phyloP scores from a whole-genome alignment of 2,113 vertebrate species.

The Alectura lathami region DNA sequence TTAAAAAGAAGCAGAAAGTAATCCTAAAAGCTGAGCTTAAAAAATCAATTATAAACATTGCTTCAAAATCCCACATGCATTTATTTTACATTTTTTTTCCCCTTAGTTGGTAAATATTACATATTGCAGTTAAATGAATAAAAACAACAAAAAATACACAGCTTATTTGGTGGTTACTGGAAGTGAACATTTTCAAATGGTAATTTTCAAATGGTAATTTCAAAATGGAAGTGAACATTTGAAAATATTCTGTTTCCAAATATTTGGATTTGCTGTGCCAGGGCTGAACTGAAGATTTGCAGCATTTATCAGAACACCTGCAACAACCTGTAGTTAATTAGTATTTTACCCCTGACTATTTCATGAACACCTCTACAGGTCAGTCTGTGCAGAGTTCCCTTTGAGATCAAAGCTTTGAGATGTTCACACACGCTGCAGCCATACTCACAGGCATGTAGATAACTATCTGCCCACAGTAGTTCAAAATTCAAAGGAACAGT shows the following conservation, averaged over 20 bases:
- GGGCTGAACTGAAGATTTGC: background rate
- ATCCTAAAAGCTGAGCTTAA: slow-evolving; percentile 58
- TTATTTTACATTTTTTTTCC: background rate
- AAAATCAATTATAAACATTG: slow-evolving; percentile 49
- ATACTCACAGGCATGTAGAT: background rate
- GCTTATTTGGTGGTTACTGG: background rate
- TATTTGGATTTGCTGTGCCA: background rate
- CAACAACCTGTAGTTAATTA: background rate
- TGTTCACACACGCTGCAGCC: background rate
- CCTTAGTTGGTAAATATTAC: background rate
- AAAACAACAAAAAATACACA: background rate
- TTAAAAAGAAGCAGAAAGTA: slow-evolving; percentile 36
- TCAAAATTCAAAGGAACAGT: background rate
- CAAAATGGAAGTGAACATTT: background rate
- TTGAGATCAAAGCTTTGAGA: background rate
- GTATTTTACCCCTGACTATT: background rate
- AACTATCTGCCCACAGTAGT: background rate
- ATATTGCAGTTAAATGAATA: background rate
- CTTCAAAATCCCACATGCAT: slow-evolving; percentile 2
- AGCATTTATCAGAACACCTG: background rate
- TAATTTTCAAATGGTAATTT: background rate
- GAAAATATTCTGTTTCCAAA: background rate
- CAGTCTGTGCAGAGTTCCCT: background rate
- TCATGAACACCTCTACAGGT: background rate
- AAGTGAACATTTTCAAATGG: background rate